Evolutionary conservation across 2,888 invertebrate species (phyloP), one percentile per base, ranked within the genome.

Genomic region (Nowickia ferox): DNA sequence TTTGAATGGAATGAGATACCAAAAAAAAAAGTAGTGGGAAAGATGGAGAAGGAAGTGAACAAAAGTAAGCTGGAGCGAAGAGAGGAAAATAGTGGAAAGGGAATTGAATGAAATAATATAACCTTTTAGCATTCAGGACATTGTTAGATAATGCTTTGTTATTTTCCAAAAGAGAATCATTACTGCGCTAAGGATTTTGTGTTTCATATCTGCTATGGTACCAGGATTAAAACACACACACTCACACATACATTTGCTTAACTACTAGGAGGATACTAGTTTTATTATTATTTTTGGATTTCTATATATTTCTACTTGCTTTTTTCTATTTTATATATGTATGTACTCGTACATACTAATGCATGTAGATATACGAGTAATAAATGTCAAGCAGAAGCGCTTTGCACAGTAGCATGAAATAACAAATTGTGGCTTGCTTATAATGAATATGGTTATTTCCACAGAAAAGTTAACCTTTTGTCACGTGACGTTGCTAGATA

Each of bases 51-150:
- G 48, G 40, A 68, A 38, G 17, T 48, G 17, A 48, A 44, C 30
- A 53, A 55, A 51, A 10, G n/a, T 46, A 30, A 30, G 30, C 30
- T 30, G 11, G 17, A 17, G 40, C 8, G 11, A 9, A 48, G 17
- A 66, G 30, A 2, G 15, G 13, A 30, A 65, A 48, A 8, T 13
- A 5, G 13, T 53, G 40, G 13, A 63, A 65, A 61, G 30, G 17
- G 51, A 83, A 77, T 66, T 59, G 66, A 78, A 79, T 78, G 78
- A 79, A 83, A 86, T 86, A 86, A 80, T 80, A 75, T 83, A 83
- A 83, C 86, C 83, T 86, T 86, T 86, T 83, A 86, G 76, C 66
- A 83, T 79, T 86, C 79, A 86, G 79, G 72, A 79, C 75, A 80
- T 83, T 83, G 79, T 83, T 66, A 80, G 71, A 79, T 83, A 86